These are phyloP conservation scores for Pterobdella sp. DNA, from an alignment of 2,888 invertebrate genomes.

Conservation along the genomic window DNA sequence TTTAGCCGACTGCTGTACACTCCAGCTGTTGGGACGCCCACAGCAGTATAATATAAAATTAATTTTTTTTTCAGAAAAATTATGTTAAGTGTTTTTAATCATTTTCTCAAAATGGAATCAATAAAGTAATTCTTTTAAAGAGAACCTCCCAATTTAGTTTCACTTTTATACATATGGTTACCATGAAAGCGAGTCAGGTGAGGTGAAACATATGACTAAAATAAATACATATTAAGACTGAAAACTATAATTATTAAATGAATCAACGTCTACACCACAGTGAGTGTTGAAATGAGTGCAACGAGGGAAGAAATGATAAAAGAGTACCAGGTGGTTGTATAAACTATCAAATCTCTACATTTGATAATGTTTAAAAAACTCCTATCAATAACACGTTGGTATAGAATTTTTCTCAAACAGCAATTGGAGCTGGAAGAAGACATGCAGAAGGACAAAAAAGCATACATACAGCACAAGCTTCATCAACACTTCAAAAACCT, in stretches of 20 bases:
- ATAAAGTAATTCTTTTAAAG: background rate
- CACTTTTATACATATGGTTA: background rate
- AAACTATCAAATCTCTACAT: background rate
- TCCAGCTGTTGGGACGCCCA: too few relatives aligned
- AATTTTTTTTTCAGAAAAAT: background rate
- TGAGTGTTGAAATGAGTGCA: background rate
- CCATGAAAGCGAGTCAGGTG: too few relatives aligned
- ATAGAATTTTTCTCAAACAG: background rate
- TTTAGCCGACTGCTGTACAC: too few relatives aligned
- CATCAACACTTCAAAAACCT: background rate
- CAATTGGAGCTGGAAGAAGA: background rate
- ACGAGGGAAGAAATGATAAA: constrained; percentile 4
- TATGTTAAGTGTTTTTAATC: background rate
- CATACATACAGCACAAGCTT: background rate
- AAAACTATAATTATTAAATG: background rate
- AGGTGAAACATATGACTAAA: background rate
- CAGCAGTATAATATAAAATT: background rate
- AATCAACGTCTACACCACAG: background rate
- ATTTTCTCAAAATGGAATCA: background rate
- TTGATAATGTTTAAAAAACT: background rate
- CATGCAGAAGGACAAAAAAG: background rate
- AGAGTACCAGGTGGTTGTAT: background rate
- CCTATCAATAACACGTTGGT: background rate
- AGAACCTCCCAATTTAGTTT: background rate
- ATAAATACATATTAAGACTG: background rate